Evolutionary conservation across 2,113 vertebrate species (phyloP).

Genomic region (Morphnarchus princeps): DNA sequence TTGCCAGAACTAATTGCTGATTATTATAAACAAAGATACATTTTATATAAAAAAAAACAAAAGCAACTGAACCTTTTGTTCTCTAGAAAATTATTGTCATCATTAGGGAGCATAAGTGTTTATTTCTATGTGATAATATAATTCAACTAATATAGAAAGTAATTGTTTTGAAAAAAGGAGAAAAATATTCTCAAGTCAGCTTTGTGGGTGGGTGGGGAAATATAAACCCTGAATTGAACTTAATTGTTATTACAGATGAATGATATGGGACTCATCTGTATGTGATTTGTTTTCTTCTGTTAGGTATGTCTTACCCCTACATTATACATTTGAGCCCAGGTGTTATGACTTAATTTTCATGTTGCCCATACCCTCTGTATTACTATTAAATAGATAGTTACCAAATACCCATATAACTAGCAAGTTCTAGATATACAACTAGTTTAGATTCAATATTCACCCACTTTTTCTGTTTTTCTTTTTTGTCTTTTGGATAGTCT

Average conservation of each 20-base stretch:
- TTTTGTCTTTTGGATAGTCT: not conserved
- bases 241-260: slow-evolving; percentile 66
- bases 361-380: not conserved
- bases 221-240: slow-evolving; percentile 53
- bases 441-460: not conserved
- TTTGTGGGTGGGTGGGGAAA: slow-evolving; percentile 56
- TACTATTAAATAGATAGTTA: not conserved
- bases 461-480: not conserved
- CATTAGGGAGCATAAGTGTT: slow-evolving; percentile 1
- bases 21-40: slow-evolving; percentile 45
- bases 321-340: not conserved
- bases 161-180: slow-evolving; percentile 35
- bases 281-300: slow-evolving; percentile 45
- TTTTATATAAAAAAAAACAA: not conserved
- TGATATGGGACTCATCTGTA: slow-evolving; percentile 56
- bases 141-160: slow-evolving; percentile 31
- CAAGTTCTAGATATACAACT: not conserved
- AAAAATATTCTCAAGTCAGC: slow-evolving; percentile 39
- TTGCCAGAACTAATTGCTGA: slow-evolving; percentile 46
- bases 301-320: slow-evolving; percentile 2
- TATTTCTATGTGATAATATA: slow-evolving; percentile 27
- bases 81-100: slow-evolving; percentile 23
- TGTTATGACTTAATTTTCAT: slow-evolving; percentile 30
- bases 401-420: not conserved
- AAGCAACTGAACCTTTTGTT: slow-evolving; percentile 36